Evolutionary conservation across 2,888 invertebrate species (phyloP), one percentile per base, ranked within the genome.

Genomic region (Cyrtodaria siliqua): DNA sequence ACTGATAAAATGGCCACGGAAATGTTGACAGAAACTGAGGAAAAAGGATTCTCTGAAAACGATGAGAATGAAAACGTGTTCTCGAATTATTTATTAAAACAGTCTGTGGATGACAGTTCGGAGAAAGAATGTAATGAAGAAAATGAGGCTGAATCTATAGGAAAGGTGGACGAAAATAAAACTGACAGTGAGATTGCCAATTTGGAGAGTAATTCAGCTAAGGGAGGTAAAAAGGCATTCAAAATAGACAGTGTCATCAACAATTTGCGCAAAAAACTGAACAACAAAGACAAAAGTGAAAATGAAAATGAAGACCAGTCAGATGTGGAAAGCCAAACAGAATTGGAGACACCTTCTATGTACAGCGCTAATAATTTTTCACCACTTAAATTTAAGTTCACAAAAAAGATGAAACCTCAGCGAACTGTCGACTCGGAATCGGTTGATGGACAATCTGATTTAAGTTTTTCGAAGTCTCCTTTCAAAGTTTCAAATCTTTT

Each of bases 171-270:
- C 8, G 8, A 8, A 38, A 38, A 38, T 38, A 38, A 12, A 12
- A 38, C 8, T 8, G 23, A 24, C 26, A 47, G n/a, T 6, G 18
- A 27, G n/a, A 24, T 24, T 26, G 18, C 14, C n/a, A 56, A 20
- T 26, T 9, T 20, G 20, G 38, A 26, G 44, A 20, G 38, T 20
- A 63, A 57, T 57, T 33, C 52, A 53, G 42, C 40, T 29, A 55
- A 53, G 42, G 44, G 44, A 53, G 40, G 27, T 27, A 63, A 52
- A 33, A 74, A 75, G 27, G 27, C 52, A 23, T 59, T 63, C 12
- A 72, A 44, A 24, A 78, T 78, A 23, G 61, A 69, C 52, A 63
- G 68, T 56, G 72, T 78, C 18, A 78, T 78, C 33, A 68, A 55
- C 24, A 72, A 49, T 40, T 53, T 78, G 16, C 69, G 64, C 40